phyloP scores from a whole-genome alignment of 2,797 vertebrate species.

The Pterois miles region DNA sequence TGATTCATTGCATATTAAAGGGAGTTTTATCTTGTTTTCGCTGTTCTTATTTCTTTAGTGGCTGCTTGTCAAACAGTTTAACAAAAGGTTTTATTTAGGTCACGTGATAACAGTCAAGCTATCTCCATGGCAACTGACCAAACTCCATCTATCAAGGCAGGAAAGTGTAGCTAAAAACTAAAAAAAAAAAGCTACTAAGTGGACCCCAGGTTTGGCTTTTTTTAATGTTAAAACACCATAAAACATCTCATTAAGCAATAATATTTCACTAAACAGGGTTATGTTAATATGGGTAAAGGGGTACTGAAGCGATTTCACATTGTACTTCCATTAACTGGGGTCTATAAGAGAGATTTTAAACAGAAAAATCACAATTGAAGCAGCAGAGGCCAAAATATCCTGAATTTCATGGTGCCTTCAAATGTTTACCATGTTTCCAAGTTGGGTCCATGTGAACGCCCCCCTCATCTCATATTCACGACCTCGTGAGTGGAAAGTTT shows the following conservation, averaged over 20 bases:
- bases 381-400: neutral
- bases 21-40: constrained; percentile 84
- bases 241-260: neutral
- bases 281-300: neutral
- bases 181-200: neutral
- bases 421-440: too few relatives aligned
- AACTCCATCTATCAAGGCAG: neutral
- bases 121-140: constrained; percentile 3
- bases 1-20: constrained; percentile 86
- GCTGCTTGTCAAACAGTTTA: neutral
- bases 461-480: too few relatives aligned
- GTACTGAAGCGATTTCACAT: neutral
- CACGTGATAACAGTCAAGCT: neutral
- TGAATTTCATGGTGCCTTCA: too few relatives aligned
- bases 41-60: constrained; percentile 43
- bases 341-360: too few relatives aligned
- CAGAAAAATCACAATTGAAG: neutral
- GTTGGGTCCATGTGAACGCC: too few relatives aligned
- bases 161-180: neutral
- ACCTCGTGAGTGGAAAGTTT: too few relatives aligned
- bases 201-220: neutral
- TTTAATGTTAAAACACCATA: neutral
- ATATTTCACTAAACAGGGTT: neutral
- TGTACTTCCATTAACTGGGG: neutral
- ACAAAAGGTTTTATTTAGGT: neutral